Conservation (phyloP, 2,888 invertebrate genomes). For the Gerris lacustris region DNA sequence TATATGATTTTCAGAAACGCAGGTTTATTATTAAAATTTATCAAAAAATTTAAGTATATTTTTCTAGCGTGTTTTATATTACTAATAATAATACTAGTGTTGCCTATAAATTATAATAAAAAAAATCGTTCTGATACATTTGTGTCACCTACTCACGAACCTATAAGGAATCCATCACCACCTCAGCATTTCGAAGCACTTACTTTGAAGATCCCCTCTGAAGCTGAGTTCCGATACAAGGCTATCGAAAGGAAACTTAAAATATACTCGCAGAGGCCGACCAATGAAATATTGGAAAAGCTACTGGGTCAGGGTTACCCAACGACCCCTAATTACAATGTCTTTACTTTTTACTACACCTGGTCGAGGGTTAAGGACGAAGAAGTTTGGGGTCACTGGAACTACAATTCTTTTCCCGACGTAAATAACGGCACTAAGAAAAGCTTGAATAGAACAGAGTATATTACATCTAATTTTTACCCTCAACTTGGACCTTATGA, state of each 20-base stretch:
- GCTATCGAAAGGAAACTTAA: constrained; percentile 33
- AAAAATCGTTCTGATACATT: background rate
- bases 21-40: constrained; percentile 1
- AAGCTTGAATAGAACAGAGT: constrained; percentile 5
- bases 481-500: constrained; percentile 45
- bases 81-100: background rate
- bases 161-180: background rate
- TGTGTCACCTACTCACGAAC: background rate
- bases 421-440: background rate
- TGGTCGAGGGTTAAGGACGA: constrained; percentile 35
- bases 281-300: constrained; percentile 27
- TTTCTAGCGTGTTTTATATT: background rate
- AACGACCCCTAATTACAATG: constrained; percentile 32
- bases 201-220: constrained; percentile 21
- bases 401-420: constrained; percentile 25
- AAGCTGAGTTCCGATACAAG: constrained; percentile 30
- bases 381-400: constrained; percentile 36
- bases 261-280: constrained; percentile 32
- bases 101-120: background rate
- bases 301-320: constrained; percentile 5
- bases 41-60: background rate
- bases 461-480: constrained; percentile 38
- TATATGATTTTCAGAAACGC: constrained; percentile 1
- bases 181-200: background rate
- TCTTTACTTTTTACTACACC: constrained; percentile 36